Evolutionary conservation across 2,888 invertebrate species (phyloP).

Genomic region (Nemotelus nigrinus): DNA sequence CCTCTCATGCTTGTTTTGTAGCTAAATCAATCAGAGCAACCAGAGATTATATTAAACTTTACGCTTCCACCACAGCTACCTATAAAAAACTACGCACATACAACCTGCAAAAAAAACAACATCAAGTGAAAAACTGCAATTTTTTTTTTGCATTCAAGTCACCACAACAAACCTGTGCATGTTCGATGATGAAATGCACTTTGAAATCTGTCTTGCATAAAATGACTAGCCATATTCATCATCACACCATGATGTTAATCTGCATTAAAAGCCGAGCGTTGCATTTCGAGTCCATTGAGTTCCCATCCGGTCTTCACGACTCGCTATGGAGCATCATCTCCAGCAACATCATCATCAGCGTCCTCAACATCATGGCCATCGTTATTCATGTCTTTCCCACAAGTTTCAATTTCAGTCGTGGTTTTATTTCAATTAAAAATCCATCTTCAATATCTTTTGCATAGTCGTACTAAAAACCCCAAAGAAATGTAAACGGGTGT

Average conservation of each 20-base stretch:
- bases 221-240: neutral
- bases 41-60: too few relatives aligned
- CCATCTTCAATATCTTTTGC: constrained; percentile 4
- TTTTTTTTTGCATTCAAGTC: too few relatives aligned
- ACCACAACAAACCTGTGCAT: too few relatives aligned
- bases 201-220: constrained; percentile 4
- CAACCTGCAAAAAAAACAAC: too few relatives aligned
- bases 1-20: too few relatives aligned
- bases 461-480: constrained; percentile 28
- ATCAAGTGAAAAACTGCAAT: too few relatives aligned
- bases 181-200: neutral
- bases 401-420: constrained; percentile 44
- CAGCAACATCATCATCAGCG: neutral
- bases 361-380: neutral
- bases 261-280: neutral
- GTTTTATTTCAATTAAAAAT: constrained; percentile 41
- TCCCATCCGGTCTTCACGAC: constrained; percentile 27
- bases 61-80: too few relatives aligned
- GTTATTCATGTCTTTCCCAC: constrained; percentile 41
- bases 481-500: constrained; percentile 17
- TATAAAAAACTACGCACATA: too few relatives aligned
- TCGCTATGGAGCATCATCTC: constrained; percentile 7
- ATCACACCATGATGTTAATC: neutral
- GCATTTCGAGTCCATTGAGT: neutral
- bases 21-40: too few relatives aligned